Base-by-base conservation (phyloP, 1,140 invertebrate genomes). In the Penaeus indicus region DNA sequence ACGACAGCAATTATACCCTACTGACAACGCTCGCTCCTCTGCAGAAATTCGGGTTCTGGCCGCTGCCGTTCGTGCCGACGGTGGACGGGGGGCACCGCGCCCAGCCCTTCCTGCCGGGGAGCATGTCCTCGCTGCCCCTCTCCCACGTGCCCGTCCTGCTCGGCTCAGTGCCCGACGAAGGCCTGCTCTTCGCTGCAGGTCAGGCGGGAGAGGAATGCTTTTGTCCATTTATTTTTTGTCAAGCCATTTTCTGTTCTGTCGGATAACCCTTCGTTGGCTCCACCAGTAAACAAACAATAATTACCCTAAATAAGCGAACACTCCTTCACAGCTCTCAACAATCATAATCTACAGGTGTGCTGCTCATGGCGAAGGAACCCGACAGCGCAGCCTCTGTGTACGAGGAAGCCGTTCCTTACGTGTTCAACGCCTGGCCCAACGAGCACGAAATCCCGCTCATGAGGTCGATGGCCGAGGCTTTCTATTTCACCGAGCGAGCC, bases 141-240 rank as follows among this genome's bases (percentile, higher is more conserved):
- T 67, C 84, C 67, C 67, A 69, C 7, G 84, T 89, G 42, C 85
- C 88, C 22, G 77, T 85, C 60, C 72, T 89, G 72, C 54, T 79
- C 8, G 88, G 88, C 77, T 54, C 47, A 77, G 86, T 78, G 3
- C 88, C 62, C 13, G 69, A 89, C 32, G 88, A 89, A 19, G 88
- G 88, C 27, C 80, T 85, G 27, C 75, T 88, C 25, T 89, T 89
- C 67, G 85, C 88, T 67, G 63, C 69, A 64, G 81, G 88, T 89
- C 80, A 61, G 83, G 78, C 10, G 25, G n/a, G 75, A 54, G 54
- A 54, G 38, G 32, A 18, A 38, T 38, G 38, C 81, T 3, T 32
- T 16, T 10, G 2, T 5, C 5, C 42, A 19, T n/a, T 85, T 79
- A 42, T 27, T 84, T 75, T 84, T 22, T 81, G 32, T 87, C 38